Conservation (phyloP, 2,888 invertebrate genomes). For the Melitaea athalia region DNA sequence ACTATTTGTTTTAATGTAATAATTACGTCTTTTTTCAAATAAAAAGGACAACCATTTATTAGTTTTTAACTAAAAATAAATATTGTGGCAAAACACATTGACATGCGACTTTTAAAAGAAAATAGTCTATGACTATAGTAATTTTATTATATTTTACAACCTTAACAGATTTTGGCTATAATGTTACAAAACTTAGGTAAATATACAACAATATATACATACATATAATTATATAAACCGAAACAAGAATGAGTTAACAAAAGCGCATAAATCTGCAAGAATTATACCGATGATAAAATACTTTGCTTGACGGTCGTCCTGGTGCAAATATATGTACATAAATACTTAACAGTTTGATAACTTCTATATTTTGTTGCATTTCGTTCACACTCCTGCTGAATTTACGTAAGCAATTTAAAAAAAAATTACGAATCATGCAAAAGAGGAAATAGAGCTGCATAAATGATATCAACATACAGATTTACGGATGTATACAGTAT, state of each 20-base stretch:
- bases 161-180: background rate
- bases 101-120: background rate
- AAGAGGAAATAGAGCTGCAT: background rate
- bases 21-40: background rate
- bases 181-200: background rate
- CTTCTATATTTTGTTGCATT: no score
- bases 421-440: no score
- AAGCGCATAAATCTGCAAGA: background rate
- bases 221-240: no score
- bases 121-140: background rate
- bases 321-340: background rate
- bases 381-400: no score
- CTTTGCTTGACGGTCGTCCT: background rate
- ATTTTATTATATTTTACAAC: constrained; percentile 1
- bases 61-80: background rate
- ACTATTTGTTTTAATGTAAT: no score
- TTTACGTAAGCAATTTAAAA: no score
- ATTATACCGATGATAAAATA: background rate
- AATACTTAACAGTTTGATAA: background rate
- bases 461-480: background rate
- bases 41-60: constrained; percentile 1
- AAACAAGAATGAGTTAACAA: background rate
- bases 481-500: background rate
- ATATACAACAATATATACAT: background rate
- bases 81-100: background rate